Percentiles rank a stretch among this genome's conserved stretches.
These are phyloP conservation scores for Metacarcinus magister DNA, from an alignment of 2,888 invertebrate species.

Conservation along the genomic window DNA sequence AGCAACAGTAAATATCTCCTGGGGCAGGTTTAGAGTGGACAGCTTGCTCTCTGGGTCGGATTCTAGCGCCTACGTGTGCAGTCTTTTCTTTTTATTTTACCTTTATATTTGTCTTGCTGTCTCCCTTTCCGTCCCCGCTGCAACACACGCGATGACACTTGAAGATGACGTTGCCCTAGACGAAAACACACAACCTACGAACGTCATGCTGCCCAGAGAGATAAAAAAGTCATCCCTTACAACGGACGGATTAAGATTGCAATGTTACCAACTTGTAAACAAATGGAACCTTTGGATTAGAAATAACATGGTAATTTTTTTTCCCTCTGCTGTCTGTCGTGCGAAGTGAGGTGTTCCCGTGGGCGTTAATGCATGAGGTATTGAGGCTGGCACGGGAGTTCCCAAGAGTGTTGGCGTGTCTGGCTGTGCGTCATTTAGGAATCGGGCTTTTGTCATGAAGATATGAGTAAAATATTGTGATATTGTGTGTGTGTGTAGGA, in stretches of 20 bases:
- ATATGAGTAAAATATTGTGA: neutral
- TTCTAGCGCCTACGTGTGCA: constrained; percentile 62
- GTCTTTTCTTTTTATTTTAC: constrained; percentile 39
- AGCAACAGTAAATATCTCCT: neutral
- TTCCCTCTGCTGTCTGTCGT: neutral
- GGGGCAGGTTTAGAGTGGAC: neutral
- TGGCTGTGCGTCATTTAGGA: neutral
- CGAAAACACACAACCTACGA: neutral
- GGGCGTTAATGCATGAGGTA: neutral
- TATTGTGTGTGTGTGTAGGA: neutral
- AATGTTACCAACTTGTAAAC: constrained; percentile 32
- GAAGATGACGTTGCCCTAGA: neutral
- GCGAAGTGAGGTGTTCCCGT: neutral
- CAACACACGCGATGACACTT: neutral
- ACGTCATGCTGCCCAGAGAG: neutral
- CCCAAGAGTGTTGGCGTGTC: neutral
- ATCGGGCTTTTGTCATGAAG: neutral
- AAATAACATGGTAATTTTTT: neutral
- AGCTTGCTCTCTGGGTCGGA: constrained; percentile 37
- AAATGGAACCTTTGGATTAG: neutral
- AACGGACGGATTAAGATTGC: neutral
- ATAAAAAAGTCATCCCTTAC: neutral
- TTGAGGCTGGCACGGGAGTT: neutral
- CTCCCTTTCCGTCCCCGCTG: neutral
- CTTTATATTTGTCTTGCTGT: neutral